Percentiles rank a stretch among this genome's conserved stretches.
These are phyloP conservation scores for Limnodromus scolopaceus DNA, from an alignment of 2,797 vertebrate species.

Conservation along the genomic window DNA sequence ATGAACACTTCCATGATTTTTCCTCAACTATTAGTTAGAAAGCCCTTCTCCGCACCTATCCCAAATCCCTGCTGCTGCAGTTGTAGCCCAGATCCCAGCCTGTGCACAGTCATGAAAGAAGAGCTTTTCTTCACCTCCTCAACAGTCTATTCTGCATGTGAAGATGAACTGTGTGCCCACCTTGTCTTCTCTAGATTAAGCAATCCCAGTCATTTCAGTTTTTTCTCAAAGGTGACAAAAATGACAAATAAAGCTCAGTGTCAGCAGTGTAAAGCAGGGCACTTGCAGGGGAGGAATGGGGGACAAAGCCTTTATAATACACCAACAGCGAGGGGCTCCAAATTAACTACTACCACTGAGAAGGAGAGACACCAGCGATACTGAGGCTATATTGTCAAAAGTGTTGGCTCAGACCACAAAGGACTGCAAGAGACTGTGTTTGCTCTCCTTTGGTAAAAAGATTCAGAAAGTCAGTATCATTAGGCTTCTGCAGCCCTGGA, in stretches of 20 bases:
- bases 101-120: neutral
- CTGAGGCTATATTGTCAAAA: neutral
- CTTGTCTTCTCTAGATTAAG: neutral
- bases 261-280: neutral
- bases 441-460: neutral
- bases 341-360: neutral
- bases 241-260: neutral
- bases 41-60: neutral
- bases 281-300: neutral
- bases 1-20: accelerated
- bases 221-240: neutral
- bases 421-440: neutral
- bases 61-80: neutral
- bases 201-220: neutral
- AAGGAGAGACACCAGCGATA: neutral
- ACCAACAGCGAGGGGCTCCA: neutral
- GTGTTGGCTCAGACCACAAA: neutral
- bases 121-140: neutral
- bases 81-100: neutral
- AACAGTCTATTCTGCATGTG: neutral
- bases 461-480: neutral
- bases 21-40: neutral
- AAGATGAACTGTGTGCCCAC: neutral
- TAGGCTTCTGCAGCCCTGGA: neutral
- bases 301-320: neutral